Base-by-base conservation (phyloP, 2,113 vertebrate species). In the Spheniscus mendiculus region DNA sequence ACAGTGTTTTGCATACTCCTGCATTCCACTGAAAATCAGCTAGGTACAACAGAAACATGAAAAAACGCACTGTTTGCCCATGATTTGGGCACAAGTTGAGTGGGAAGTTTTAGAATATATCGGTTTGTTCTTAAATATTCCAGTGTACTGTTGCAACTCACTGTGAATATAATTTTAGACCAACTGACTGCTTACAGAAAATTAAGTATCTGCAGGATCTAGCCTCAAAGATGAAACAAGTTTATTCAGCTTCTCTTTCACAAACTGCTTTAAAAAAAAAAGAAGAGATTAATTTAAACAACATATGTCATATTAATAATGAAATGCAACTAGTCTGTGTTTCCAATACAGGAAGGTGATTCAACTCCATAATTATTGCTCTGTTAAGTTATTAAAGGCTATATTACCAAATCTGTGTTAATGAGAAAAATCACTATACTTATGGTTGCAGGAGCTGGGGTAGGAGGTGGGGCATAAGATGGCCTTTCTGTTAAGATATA, bases 381-480 rank as follows among this genome's bases (percentile, higher is more conserved):
- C 73, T 84, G 53, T 30, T 44, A 66, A 66, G 58, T 86, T 63
- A 93, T 10, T 93, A 91, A 74, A 90, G 95, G 93, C 88, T 94
- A 86, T 72, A 85, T 84, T 91, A 89, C 94, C 97, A 96, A 94
- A 94, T 96, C 94, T 83, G 97, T 93, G 95, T 97, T 96, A 98
- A 98, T 81, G 96, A 98, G 95, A 98, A 98, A 98, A 96, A 98
- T 96, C 96, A 97, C 96, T 94, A 96, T 98, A 99, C 99, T 99
- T 99, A 99, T 99, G 98, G 99, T 99, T 97, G 99, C 98, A 74
- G 99, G 99, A 98, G 99, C 99, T 74, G 99, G 99, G 98, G 99
- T 98, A 92, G 99, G 99, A 98, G 99, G 99, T 95, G 99, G 99
- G 96, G 99, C 99, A 90, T 99, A 99, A 87, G 99, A 99, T 93